phyloP scores from a whole-genome alignment of 2,113 vertebrate species.

The Larimichthys crocea region DNA sequence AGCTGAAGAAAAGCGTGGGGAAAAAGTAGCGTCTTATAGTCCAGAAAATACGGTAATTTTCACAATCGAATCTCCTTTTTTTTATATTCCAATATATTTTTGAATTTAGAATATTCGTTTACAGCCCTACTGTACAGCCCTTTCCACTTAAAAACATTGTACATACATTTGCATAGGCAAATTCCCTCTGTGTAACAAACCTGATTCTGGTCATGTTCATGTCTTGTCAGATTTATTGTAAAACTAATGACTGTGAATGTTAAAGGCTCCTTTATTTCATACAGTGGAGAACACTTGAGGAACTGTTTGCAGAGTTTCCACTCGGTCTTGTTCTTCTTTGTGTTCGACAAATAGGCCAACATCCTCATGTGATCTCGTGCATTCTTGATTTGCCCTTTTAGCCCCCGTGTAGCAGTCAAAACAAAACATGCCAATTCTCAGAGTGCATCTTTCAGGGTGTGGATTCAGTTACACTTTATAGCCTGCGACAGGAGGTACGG shows the following conservation, averaged over 20 bases:
- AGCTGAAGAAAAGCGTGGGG: too few relatives aligned
- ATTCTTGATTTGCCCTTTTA: conserved; percentile 10
- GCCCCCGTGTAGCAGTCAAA: background rate
- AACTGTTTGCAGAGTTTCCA: background rate
- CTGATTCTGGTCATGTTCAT: background rate
- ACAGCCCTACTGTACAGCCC: too few relatives aligned
- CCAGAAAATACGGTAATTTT: too few relatives aligned
- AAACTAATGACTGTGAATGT: background rate
- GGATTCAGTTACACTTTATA: background rate
- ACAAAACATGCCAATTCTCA: background rate
- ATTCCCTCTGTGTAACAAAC: too few relatives aligned
- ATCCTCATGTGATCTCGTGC: conserved; percentile 9
- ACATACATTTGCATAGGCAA: too few relatives aligned
- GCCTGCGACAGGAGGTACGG: accelerated
- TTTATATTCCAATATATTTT: too few relatives aligned
- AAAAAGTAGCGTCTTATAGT: too few relatives aligned
- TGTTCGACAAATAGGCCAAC: background rate
- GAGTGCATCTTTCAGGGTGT: background rate
- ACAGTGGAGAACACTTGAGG: background rate
- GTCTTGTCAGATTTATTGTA: background rate
- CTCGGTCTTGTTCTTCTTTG: background rate
- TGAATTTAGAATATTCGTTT: too few relatives aligned
- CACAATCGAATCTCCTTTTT: too few relatives aligned
- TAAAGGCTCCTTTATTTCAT: background rate
- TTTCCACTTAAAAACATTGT: too few relatives aligned